Conservation (phyloP, 2,113 vertebrate genomes). For the Columbina picui region DNA sequence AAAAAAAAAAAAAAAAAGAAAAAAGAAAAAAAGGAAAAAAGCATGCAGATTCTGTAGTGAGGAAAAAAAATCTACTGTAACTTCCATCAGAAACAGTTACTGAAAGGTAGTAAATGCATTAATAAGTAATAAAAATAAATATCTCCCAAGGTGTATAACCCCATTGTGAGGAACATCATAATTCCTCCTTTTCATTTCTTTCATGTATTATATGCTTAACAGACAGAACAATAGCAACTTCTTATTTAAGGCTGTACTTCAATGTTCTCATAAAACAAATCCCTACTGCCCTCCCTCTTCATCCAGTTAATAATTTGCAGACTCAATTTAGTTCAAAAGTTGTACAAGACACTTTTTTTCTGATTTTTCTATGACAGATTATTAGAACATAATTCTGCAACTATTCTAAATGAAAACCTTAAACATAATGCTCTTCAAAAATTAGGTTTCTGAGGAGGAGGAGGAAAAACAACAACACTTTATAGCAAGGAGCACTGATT, state of each 20-base stretch:
- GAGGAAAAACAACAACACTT: accelerated
- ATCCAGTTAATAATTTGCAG: not conserved
- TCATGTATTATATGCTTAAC: not conserved
- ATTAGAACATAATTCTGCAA: not conserved
- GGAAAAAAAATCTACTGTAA: not conserved
- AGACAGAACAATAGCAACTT: not conserved
- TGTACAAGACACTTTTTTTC: not conserved
- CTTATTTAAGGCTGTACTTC: not conserved
- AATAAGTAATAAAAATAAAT: slow-evolving; percentile 2
- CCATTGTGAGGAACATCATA: not conserved
- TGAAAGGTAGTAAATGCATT: not conserved
- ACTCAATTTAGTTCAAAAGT: not conserved
- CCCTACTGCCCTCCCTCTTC: not conserved
- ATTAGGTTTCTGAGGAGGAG: not conserved
- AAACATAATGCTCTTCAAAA: not conserved
- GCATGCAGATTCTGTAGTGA: not conserved
- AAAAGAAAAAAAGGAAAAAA: accelerated
- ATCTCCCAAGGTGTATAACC: not conserved
- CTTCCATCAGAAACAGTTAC: not conserved
- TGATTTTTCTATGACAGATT: not conserved
- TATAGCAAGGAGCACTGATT: not conserved
- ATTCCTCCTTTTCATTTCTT: not conserved
- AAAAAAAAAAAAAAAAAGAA: not conserved
- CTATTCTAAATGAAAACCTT: not conserved
- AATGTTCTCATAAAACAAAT: not conserved